A percentile compares a stretch with the other conserved stretches of the same genome.
These are phyloP conservation scores for Latrodectus hesperus DNA, from an alignment of 2,888 invertebrate genomes.

Conservation along the genomic window DNA sequence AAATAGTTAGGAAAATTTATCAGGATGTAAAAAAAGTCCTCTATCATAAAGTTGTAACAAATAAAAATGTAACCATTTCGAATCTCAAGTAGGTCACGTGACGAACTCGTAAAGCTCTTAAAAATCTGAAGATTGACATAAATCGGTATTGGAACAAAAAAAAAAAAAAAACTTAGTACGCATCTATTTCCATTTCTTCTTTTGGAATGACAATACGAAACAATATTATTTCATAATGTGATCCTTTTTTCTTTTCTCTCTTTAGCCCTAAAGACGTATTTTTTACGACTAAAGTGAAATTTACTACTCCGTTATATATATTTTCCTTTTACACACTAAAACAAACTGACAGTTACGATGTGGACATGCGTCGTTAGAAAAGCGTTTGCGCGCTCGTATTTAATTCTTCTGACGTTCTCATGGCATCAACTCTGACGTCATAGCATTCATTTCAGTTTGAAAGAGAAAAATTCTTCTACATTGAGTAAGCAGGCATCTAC, in stretches of 20 bases:
- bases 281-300: conserved; percentile 5
- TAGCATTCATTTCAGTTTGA: conserved; percentile 13
- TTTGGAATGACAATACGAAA: neutral
- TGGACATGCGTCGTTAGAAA: conserved; percentile 45
- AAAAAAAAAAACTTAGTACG: neutral
- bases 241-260: neutral
- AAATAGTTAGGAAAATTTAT: too few relatives aligned
- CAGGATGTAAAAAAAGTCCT: too few relatives aligned
- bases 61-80: too few relatives aligned
- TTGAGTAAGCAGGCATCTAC: neutral
- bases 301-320: neutral
- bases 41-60: too few relatives aligned
- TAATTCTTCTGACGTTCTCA: conserved; percentile 50
- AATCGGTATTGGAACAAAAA: neutral
- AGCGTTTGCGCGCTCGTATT: conserved; percentile 36
- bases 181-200: neutral
- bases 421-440: conserved; percentile 46
- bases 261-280: neutral
- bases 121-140: neutral
- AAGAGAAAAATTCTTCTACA: neutral
- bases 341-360: conserved; percentile 62
- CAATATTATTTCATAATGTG: neutral
- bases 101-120: neutral
- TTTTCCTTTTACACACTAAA: conserved; percentile 44
- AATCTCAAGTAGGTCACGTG: too few relatives aligned